phyloP scores from a whole-genome alignment of 1,140 invertebrate genomes.

The Triops longicaudatus region DNA sequence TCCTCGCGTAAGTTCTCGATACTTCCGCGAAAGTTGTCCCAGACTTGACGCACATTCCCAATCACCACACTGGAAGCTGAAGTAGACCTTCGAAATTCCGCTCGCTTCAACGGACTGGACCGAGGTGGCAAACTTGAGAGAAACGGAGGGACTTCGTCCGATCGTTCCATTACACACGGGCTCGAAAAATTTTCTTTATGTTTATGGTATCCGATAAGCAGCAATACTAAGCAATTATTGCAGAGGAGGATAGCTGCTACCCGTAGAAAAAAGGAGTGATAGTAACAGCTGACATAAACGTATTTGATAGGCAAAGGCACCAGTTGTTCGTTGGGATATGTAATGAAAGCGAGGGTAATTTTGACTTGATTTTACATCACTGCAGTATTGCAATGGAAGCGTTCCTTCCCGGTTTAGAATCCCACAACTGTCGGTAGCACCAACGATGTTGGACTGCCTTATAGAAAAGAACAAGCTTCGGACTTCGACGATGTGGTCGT shows the following conservation, averaged over 20 bases:
- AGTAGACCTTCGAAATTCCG: not conserved
- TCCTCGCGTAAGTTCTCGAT: conserved; percentile 30
- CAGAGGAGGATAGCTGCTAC: not conserved
- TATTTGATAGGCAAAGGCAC: not conserved
- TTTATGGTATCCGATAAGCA: not conserved
- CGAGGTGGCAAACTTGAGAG: not conserved
- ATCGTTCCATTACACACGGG: not conserved
- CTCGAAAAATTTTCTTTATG: too few species aligned
- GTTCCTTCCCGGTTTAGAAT: not conserved
- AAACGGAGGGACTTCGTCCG: not conserved
- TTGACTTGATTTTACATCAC: not conserved
- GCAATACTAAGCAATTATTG: not conserved
- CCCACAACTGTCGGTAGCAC: not conserved
- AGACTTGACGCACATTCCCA: conserved; percentile 29
- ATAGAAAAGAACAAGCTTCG: not conserved
- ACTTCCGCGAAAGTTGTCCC: conserved; percentile 31
- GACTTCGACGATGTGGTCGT: not conserved
- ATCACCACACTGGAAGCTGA: conserved; percentile 18
- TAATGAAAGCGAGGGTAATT: not conserved
- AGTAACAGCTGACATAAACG: not conserved
- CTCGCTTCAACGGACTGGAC: not conserved
- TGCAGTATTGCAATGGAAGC: not conserved
- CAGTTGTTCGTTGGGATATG: conserved; percentile 8
- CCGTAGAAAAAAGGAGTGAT: not conserved
- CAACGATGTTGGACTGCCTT: not conserved